phyloP scores from a whole-genome alignment of 92 coral and sea anemone genomes.

The Desmophyllum pertusum region DNA sequence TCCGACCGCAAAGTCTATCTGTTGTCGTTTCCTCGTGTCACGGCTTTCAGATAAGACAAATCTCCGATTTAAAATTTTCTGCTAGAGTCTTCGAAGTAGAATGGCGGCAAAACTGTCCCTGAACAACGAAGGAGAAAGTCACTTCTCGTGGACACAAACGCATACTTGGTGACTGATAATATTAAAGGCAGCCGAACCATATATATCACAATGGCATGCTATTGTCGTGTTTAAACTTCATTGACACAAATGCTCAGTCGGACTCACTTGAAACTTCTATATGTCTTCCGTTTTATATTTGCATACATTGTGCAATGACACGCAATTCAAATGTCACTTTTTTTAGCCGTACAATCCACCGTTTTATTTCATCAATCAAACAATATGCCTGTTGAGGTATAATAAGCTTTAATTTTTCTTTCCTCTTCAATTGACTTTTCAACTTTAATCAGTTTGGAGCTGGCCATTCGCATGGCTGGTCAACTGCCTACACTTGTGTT shows the following conservation, averaged over 20 bases:
- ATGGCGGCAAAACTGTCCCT: neutral
- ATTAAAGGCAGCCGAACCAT: neutral
- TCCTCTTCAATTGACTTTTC: neutral
- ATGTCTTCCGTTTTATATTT: slow-evolving; percentile 1
- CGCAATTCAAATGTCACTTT: slow-evolving; percentile 7
- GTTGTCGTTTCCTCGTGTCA: neutral
- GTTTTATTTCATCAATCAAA: neutral
- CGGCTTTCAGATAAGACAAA: neutral
- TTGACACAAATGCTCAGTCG: slow-evolving; percentile 1
- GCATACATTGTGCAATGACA: slow-evolving; percentile 7
- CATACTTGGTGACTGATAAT: neutral
- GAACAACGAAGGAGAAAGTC: neutral
- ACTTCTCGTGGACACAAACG: neutral
- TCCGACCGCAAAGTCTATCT: neutral
- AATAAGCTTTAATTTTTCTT: neutral
- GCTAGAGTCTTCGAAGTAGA: neutral
- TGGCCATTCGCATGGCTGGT: neutral
- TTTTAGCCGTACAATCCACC: neutral
- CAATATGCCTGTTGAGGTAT: neutral
- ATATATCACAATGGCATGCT: neutral
- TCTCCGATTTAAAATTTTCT: neutral
- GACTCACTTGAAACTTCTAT: neutral
- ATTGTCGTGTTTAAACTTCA: neutral
- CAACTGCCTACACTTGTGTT: neutral
- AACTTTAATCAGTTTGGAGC: neutral